Evolutionary conservation across 2,797 vertebrate genomes (phyloP), one percentile per base, ranked within the genome.

Genomic region (Limosa lapponica): DNA sequence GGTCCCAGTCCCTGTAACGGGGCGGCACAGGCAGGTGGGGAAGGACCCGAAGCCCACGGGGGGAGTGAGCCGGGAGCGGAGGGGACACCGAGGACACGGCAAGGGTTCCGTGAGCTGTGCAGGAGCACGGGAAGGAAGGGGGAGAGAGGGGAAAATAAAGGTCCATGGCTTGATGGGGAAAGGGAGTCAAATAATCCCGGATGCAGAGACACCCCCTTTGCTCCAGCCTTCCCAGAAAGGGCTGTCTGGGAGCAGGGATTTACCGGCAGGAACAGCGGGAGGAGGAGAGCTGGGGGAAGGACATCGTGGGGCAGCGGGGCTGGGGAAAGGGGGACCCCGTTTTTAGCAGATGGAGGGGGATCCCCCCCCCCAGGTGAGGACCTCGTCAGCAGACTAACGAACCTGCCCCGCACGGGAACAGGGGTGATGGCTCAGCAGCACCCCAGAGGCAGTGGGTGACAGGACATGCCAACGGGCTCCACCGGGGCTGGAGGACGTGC

Each of bases 21-120:
- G 36, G 34, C 28, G 4, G 8, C 14, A 4, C 8, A 8, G 16
- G 39, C 70, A 4, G 14, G 54, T 13, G 3, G 14, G 41, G n/a
- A 12, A 23, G n/a, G 3, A 44, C 3, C 10, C 14, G 7, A 16
- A 13, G 52, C 7, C 32, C 32, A 3, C 2, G 3, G 70, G 4
- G 13, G 20, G 41, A 37, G 37, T 37, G 37, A 37, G 37, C 37
- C 37, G 37, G 37, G 37, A 37, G 37, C n/a, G n/a, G n/a, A n/a
- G n/a, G n/a, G n/a, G n/a, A n/a, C n/a, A n/a, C n/a, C n/a, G n/a
- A n/a, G n/a, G n/a, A n/a, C n/a, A 37, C 37, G 37, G 37, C 9
- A 37, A 37, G 41, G 41, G 41, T 16, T 41, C 41, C 41, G 12
- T 41, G 41, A 37, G 37, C 37, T 41, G 30, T 15, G 15, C 10